Percentiles rank a stretch among this genome's conserved stretches.
These are phyloP conservation scores for Mizuhopecten yessoensis DNA, from an alignment of 1,140 invertebrate genomes.

Conservation along the genomic window DNA sequence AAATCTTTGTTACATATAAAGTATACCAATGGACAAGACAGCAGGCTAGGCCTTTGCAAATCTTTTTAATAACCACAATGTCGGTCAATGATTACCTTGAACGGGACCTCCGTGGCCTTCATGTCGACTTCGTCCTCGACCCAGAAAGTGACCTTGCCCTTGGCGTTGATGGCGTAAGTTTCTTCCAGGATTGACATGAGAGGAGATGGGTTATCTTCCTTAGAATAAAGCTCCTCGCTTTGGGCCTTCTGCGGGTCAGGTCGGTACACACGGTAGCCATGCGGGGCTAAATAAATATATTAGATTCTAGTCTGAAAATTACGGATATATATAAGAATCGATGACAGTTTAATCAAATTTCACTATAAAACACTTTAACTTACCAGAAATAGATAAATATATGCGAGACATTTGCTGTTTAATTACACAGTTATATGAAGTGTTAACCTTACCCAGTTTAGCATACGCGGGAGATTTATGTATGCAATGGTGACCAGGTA, in stretches of 20 bases:
- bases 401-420: no score
- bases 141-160: constrained; percentile 68
- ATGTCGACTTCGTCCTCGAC: constrained; percentile 70
- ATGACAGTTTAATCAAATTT: no score
- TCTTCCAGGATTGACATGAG: constrained; percentile 62
- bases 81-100: constrained; percentile 59
- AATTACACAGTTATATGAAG: no score
- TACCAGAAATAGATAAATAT: not conserved
- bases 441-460: not conserved
- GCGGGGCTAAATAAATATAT: constrained; percentile 55
- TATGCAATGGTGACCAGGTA: constrained; percentile 68
- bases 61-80: no score
- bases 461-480: constrained; percentile 53
- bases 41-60: no score
- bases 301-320: not conserved
- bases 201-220: constrained; percentile 71
- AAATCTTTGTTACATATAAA: no score
- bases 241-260: constrained; percentile 68
- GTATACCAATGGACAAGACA: no score
- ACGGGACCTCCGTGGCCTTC: constrained; percentile 59
- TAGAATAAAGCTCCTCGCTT: constrained; percentile 67
- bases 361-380: no score
- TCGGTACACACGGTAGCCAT: constrained; percentile 63
- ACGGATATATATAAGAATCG: not conserved
- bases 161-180: constrained; percentile 67